Evolutionary conservation across 2,113 vertebrate species (phyloP).

Genomic region (Holacanthus passer): DNA sequence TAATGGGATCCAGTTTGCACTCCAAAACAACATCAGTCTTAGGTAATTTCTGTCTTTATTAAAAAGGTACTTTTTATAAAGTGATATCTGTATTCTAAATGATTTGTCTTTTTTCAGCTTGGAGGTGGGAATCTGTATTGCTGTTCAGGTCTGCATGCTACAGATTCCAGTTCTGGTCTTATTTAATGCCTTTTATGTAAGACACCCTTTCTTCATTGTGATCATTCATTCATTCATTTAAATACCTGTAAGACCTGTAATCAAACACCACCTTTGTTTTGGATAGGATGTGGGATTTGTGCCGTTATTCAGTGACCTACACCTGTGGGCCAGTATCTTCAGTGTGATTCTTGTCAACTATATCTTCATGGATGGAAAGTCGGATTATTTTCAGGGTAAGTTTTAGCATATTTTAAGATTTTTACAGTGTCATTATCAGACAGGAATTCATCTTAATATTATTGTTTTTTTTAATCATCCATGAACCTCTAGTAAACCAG

Average conservation of each 20-base stretch:
- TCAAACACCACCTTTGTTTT: slow-evolving; percentile 22
- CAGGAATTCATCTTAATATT: too few relatives aligned
- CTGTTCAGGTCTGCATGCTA: slow-evolving; percentile 94
- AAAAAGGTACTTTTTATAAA: background rate
- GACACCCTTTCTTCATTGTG: slow-evolving; percentile 55
- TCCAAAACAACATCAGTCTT: slow-evolving; percentile 92
- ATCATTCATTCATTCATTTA: slow-evolving; percentile 15
- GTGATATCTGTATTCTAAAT: background rate
- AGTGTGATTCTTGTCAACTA: slow-evolving; percentile 89
- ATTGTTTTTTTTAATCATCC: too few relatives aligned
- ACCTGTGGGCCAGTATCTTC: slow-evolving; percentile 90
- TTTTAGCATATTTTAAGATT: background rate
- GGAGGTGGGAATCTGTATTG: slow-evolving; percentile 92
- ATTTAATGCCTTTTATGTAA: slow-evolving; percentile 91
- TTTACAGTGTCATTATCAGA: background rate
- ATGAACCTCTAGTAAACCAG: background rate
- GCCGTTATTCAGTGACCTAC: slow-evolving; percentile 87
- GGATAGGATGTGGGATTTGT: slow-evolving; percentile 86
- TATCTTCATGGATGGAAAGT: slow-evolving; percentile 92
- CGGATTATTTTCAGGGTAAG: slow-evolving; percentile 91
- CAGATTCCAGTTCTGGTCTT: slow-evolving; percentile 92
- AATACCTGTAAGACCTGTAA: background rate
- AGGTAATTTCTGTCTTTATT: slow-evolving; percentile 78
- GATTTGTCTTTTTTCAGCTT: slow-evolving; percentile 79
- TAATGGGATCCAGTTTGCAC: slow-evolving; percentile 92